Evolutionary conservation across 2,888 invertebrate species (phyloP).

Genomic region (Caenorhabditis imperialis): DNA sequence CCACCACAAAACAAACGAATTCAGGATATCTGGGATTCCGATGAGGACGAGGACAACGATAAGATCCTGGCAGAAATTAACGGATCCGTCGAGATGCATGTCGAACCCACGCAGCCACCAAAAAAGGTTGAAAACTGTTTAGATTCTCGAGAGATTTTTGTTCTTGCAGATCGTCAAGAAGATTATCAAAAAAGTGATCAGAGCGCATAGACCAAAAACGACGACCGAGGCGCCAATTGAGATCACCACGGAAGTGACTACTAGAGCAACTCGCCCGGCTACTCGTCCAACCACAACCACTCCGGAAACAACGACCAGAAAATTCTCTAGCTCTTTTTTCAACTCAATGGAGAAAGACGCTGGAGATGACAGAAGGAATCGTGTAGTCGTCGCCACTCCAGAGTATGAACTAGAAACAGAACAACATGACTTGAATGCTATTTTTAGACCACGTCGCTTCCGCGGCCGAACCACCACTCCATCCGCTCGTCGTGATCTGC

Average conservation of each 20-base stretch:
- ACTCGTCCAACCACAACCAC: conserved; percentile 24
- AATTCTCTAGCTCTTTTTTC: conserved; percentile 36
- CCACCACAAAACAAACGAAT: conserved; percentile 12
- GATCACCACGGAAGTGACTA: conserved; percentile 15
- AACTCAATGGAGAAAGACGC: conserved; percentile 32
- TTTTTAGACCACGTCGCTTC: conserved; percentile 37
- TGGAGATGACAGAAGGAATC: not conserved
- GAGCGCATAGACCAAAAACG: conserved; percentile 34
- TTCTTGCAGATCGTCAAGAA: conserved; percentile 52
- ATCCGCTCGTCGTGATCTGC: conserved; percentile 58
- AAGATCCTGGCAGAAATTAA: conserved; percentile 49
- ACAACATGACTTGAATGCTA: not conserved
- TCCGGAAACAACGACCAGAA: conserved; percentile 28
- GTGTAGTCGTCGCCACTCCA: conserved; percentile 9
- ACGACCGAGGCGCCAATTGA: conserved; percentile 45
- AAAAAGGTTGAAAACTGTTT: conserved; percentile 37
- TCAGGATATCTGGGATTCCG: conserved; percentile 58
- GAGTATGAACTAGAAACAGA: no score
- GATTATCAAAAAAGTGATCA: conserved; percentile 53
- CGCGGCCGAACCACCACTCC: conserved; percentile 57
- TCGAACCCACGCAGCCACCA: conserved; percentile 44
- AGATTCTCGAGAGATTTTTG: not conserved
- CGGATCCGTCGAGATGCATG: conserved; percentile 53
- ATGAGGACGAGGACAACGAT: conserved; percentile 50
- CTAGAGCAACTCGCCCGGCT: conserved; percentile 11